Evolutionary conservation across 2,888 invertebrate species (phyloP), one percentile per base, ranked within the genome.

Genomic region (Schrankia costaestrigalis): DNA sequence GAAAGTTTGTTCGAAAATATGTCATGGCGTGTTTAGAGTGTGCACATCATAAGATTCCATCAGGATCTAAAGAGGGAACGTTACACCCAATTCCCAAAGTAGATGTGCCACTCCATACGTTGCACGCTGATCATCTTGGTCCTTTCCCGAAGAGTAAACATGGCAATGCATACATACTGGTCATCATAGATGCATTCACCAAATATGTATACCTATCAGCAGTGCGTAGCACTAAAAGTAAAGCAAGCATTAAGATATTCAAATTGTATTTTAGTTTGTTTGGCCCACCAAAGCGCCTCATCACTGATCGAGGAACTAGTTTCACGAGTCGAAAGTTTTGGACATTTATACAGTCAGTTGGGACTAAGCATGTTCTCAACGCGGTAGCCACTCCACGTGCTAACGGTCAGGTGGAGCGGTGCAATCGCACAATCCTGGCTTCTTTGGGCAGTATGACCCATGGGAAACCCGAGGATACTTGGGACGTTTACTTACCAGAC

Each of bases 101-200:
- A 3, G 7, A 8, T 1, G n/a, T 13, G 3, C 25, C 25, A 3
- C 13, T 25, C 13, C 25, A 25, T 13, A 25, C 25, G 8, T 13
- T 25, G 7, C 25, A 25, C 25, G 25, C 13, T 8, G 25, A 25
- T 25, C 25, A 25, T 25, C 26, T 76, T 2, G 71, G 72, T 2
- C 72, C 71, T 2, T 77, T 71, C 32, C 46, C 47, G 11, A 52
- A 47, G 8, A 64, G 56, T 17, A 40, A 28, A 28, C 19, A 2
- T 2, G 28, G 28, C n/a, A 11, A 28, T 7, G 11, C 28, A 2
- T 43, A 14, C 26, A 4, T 28, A 15, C 19, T 28, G 5, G 28
- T 28, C 8, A 19, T 28, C 9, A 18, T 28, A 12, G 28, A 28
- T 19, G 28, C 19, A 3, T 28, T 19, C 11, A 28, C 28, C 8